Percentiles rank a stretch among this genome's conserved stretches.
phyloP scores from a whole-genome alignment of 2,113 vertebrate species.

The Eidolon helvum region DNA sequence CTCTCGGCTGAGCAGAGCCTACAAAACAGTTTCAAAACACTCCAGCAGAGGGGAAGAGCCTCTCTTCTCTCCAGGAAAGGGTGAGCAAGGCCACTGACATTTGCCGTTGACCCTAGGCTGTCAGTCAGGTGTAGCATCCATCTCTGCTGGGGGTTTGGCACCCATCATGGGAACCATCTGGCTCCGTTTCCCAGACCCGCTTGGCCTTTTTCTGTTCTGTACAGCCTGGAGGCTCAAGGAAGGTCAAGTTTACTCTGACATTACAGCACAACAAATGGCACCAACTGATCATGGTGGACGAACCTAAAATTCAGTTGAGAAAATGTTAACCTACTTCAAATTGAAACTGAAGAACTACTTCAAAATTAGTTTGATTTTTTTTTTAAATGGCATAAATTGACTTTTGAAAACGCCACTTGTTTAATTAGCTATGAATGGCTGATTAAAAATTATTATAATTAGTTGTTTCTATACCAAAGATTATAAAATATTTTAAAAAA shows the following conservation, averaged over 20 bases:
- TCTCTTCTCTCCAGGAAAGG: constrained; percentile 24
- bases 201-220: background rate
- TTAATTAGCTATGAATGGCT: background rate
- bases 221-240: background rate
- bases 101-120: background rate
- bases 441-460: constrained; percentile 31
- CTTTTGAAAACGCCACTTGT: background rate
- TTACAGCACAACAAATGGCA: background rate
- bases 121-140: background rate
- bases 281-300: background rate
- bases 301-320: background rate
- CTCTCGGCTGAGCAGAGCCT: background rate
- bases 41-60: background rate
- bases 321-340: background rate
- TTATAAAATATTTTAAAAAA: background rate
- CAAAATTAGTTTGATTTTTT: background rate
- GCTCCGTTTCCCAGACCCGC: background rate
- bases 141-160: constrained; percentile 3
- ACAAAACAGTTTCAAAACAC: background rate
- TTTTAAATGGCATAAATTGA: background rate
- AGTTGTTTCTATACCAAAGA: background rate
- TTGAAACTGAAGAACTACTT: background rate
- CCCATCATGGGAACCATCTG: constrained; percentile 15
- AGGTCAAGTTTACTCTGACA: background rate
- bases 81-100: background rate